Base-by-base conservation (phyloP, 2,797 vertebrate genomes). In the Erpetoichthys calabaricus region DNA sequence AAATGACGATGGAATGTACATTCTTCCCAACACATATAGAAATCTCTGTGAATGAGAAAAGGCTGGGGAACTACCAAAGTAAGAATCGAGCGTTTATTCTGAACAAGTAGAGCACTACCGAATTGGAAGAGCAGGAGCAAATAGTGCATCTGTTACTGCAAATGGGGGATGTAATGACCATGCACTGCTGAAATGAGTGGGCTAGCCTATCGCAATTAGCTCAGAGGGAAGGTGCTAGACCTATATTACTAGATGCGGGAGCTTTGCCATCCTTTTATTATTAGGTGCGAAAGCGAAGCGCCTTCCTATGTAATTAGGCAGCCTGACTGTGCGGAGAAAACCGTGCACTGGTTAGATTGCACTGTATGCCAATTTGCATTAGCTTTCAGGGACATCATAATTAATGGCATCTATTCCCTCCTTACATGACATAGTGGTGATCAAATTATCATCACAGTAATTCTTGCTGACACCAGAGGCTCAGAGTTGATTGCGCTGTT, bases 261-360 rank as follows among this genome's bases (percentile, higher is more conserved):
- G 42, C 42, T 42, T 50, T 53, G 50, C 57, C 50, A 45, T 8
- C 54, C 45, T 8, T 42, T 57, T 53, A 58, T 62, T 57, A 5
- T 66, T 70, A 59, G 63, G 72, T 63, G 65, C 65, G 68, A 68
- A 70, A 74, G 65, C 61, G 69, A 59, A 62, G 64, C 64, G 65
- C 47, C 67, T 61, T 67, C 67, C 69, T 62, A 59, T 59, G 65
- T 66, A 67, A 66, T 69, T 67, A 66, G 64, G 47, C 44, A 53
- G 59, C 56, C 60, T 42, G 60, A 60, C 44, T 7, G 44, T 42
- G n/a, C 44, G 4, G 51, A 7, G 8, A 54, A 25, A 54, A 45
- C 45, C 9, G 53, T 25, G 47, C 8, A 7, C 44, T 25, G 58
- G 8, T 51, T 55, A 56, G 55, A 47, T 59, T 62, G 64, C 61